Evolutionary conservation across 2,797 vertebrate species (phyloP), one percentile per base, ranked within the genome.

Genomic region (Megaceryle alcyon): DNA sequence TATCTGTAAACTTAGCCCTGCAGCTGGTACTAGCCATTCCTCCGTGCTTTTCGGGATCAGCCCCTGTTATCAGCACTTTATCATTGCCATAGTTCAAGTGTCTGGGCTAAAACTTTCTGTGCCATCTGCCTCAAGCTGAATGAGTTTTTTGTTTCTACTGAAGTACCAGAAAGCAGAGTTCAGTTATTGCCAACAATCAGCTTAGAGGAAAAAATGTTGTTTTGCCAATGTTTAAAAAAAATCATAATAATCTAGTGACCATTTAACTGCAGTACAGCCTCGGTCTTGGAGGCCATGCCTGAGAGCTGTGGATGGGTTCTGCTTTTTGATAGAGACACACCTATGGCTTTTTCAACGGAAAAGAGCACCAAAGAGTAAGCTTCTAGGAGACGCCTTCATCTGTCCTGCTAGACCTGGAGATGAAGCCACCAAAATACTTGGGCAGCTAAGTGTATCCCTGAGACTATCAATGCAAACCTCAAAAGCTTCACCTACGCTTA

Each of bases 161-260:
- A 82, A 79, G 25, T 43, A 39, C 71, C 60, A 82, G 84, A 61
- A 88, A 82, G 33, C 2, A 2, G 31, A 54, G 14, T 56, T 57
- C 35, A 28, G 56, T 44, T 56, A 20, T 35, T 90, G 39, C 71
- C 71, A 77, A 64, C 46, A 68, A 64, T 35, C 43, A 82, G 31
- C 59, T 69, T 37, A 51, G 37, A 60, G 59, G 56, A 43, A 90
- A 82, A 65, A 86, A 80, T 37, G 35, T 69, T 92, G 63, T 14
- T 90, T 88, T 69, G 41, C 22, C 12, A 26, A 4, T 20, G 19
- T n/a, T 71, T 12, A 1, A 28, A 7, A 11, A 7, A 5, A 37
- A 8, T 28, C 5, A 5, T 4, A 5, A 53, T 28, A 53, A 25
- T n/a, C 29, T 17, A 66, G 35, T 54, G 69, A 49, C 19, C 9